phyloP scores from a whole-genome alignment of 1,140 invertebrate species.

The Teleopsis dalmanni region DNA sequence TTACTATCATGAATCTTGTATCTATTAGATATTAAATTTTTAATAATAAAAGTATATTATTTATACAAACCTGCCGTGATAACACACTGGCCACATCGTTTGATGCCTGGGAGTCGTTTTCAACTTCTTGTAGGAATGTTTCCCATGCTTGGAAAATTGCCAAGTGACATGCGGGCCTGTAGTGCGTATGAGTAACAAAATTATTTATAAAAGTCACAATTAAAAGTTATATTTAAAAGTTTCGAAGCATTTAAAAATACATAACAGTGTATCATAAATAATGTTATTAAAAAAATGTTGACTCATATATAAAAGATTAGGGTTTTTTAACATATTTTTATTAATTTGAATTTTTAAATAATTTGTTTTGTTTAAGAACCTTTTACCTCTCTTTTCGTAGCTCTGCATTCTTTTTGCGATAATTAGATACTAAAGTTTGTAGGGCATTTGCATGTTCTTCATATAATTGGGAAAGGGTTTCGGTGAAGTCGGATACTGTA shows the following conservation, averaged over 20 bases:
- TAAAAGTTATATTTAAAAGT: no score
- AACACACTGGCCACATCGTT: slow-evolving; percentile 79
- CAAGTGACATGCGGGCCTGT: slow-evolving; percentile 69
- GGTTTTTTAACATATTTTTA: no score
- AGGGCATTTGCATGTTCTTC: slow-evolving; percentile 88
- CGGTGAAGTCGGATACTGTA: slow-evolving; percentile 90
- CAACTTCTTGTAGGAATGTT: slow-evolving; percentile 82
- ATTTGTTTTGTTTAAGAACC: neutral
- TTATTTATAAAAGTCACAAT: no score
- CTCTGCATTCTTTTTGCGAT: slow-evolving; percentile 78
- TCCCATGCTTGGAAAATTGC: slow-evolving; percentile 88
- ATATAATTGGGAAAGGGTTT: slow-evolving; percentile 82
- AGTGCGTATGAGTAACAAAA: slow-evolving; percentile 15
- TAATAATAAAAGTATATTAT: no score
- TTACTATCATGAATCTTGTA: no score
- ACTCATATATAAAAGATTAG: no score
- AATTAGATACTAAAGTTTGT: slow-evolving; percentile 79
- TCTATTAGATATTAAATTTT: no score
- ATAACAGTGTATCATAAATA: no score
- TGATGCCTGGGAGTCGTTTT: slow-evolving; percentile 84
- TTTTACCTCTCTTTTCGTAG: slow-evolving; percentile 78
- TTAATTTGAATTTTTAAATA: no score
- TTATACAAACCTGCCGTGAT: slow-evolving; percentile 65
- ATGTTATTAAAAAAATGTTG: no score
- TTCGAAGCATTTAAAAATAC: no score